phyloP scores from a whole-genome alignment of 2,797 vertebrate species.

The Silurus lanzhouensis region DNA sequence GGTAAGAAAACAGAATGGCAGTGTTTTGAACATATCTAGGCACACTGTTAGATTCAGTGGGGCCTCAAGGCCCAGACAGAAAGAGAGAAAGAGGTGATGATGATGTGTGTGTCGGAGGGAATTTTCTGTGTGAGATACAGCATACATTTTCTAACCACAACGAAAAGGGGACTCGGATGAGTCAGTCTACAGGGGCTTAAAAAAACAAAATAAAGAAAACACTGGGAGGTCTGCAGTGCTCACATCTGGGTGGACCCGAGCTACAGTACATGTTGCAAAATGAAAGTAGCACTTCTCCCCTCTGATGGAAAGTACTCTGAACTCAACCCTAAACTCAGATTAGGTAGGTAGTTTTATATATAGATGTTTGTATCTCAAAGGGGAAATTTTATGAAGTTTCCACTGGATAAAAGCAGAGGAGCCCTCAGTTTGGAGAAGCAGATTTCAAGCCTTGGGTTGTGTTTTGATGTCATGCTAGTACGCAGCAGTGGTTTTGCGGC shows the following conservation, averaged over 20 bases:
- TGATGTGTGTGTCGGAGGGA: constrained; percentile 43
- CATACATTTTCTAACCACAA: constrained; percentile 9
- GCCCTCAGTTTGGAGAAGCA: background rate
- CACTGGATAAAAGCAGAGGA: constrained; percentile 32
- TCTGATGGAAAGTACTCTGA: constrained; percentile 70
- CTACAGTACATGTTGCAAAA: constrained; percentile 28
- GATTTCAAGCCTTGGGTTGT: background rate
- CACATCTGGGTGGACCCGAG: constrained; percentile 57
- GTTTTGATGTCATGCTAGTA: background rate
- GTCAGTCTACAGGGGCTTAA: constrained; percentile 68
- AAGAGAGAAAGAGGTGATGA: background rate
- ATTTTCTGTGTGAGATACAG: constrained; percentile 54
- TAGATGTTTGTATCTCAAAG: constrained; percentile 60
- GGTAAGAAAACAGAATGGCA: constrained; percentile 59
- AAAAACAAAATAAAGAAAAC: constrained; percentile 24
- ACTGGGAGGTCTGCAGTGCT: constrained; percentile 44
- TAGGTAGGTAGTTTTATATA: constrained; percentile 52
- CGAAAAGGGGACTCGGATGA: constrained; percentile 56
- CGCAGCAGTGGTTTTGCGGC: background rate
- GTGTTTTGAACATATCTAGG: background rate
- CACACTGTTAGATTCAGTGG: background rate
- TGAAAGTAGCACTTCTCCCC: constrained; percentile 56
- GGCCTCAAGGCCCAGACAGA: constrained; percentile 13
- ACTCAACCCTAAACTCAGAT: constrained; percentile 51
- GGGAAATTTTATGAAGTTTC: constrained; percentile 56